Conservation (phyloP, 2,888 invertebrate species). For the Coelinius sp. region DNA sequence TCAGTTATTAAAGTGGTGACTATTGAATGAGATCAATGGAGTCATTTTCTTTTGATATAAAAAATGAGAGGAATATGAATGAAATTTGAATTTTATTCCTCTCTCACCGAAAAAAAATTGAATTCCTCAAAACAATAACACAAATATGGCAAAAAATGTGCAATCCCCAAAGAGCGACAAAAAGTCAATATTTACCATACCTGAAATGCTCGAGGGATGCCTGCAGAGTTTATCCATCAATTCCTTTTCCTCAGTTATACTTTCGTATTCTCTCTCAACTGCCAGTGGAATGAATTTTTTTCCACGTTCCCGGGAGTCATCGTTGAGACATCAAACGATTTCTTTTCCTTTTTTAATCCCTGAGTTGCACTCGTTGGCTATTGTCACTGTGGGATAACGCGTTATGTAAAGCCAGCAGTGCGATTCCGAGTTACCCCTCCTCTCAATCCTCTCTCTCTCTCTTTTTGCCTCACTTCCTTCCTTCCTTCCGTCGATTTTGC, state of each 20-base stretch:
- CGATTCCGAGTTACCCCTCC: slow-evolving; percentile 15
- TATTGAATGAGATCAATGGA: too few relatives aligned
- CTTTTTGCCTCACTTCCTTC: slow-evolving; percentile 51
- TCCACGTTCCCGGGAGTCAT: background rate
- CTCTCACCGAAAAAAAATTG: background rate
- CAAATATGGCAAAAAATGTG: background rate
- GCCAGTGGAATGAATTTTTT: slow-evolving; percentile 33
- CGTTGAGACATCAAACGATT: slow-evolving; percentile 53
- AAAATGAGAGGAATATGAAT: too few relatives aligned
- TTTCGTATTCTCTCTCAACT: background rate
- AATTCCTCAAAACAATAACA: background rate
- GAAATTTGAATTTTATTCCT: background rate
- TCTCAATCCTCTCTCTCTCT: slow-evolving; percentile 50
- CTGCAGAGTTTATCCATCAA: slow-evolving; percentile 4
- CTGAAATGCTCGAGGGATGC: background rate
- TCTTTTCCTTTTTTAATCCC: slow-evolving; percentile 44
- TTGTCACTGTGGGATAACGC: slow-evolving; percentile 53
- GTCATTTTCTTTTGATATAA: too few relatives aligned
- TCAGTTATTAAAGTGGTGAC: too few relatives aligned
- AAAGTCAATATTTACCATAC: background rate
- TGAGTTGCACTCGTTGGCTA: slow-evolving; percentile 19
- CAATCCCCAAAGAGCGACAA: background rate
- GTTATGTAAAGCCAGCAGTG: slow-evolving; percentile 56
- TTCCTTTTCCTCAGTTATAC: background rate
- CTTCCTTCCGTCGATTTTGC: slow-evolving; percentile 45